A percentile compares a stretch with the other conserved stretches of the same genome.
Conservation (phyloP, 2,797 vertebrate genomes). For the Miopithecus talapoin region DNA sequence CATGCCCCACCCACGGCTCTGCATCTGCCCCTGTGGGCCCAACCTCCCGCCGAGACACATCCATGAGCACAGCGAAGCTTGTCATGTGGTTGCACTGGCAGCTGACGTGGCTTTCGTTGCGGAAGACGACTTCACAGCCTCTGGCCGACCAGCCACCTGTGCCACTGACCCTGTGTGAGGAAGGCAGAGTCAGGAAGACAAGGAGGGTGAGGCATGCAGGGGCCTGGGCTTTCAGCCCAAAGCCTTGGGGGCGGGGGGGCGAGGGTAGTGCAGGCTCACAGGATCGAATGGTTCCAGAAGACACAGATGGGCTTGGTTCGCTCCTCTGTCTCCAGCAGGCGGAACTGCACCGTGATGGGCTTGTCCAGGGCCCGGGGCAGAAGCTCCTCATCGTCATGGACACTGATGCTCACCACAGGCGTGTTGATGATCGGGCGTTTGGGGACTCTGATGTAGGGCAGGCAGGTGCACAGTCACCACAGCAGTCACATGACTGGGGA, state of each 20-base stretch:
- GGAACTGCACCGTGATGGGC: constrained; percentile 95
- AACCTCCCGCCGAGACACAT: constrained; percentile 95
- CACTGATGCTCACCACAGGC: constrained; percentile 94
- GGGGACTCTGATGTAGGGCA: constrained; percentile 87
- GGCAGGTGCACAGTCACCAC: neutral
- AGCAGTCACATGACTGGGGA: accelerated
- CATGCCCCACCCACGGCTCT: neutral
- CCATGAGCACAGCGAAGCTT: constrained; percentile 97
- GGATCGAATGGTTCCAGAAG: constrained; percentile 96
- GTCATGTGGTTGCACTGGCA: constrained; percentile 98
- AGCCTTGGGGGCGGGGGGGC: accelerated
- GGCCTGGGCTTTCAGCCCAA: neutral
- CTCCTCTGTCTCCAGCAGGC: constrained; percentile 93
- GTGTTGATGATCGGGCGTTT: constrained; percentile 97
- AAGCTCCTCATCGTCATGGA: constrained; percentile 89
- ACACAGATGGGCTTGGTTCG: constrained; percentile 97
- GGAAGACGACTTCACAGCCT: constrained; percentile 94
- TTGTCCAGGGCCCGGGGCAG: constrained; percentile 88
- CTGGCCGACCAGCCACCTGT: constrained; percentile 94
- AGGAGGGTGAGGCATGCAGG: no score
- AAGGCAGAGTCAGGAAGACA: neutral
- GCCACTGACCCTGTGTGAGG: constrained; percentile 82
- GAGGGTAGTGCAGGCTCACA: constrained; percentile 85
- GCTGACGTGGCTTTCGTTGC: constrained; percentile 95
- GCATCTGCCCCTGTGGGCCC: neutral